Evolutionary conservation across 2,888 invertebrate genomes (phyloP).

Genomic region (Zygaena filipendulae): DNA sequence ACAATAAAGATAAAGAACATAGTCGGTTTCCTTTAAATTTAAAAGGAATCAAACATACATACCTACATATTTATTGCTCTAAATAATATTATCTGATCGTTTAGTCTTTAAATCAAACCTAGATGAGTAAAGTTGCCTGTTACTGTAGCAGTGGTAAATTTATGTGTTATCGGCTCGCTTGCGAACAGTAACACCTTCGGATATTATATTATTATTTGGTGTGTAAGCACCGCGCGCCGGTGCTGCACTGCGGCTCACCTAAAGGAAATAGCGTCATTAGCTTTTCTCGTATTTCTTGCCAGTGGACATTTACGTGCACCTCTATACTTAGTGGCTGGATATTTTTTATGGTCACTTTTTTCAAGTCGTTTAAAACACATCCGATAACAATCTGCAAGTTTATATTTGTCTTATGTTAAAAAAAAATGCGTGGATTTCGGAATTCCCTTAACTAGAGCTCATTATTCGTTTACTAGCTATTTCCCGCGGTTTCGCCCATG

Average conservation of each 20-base stretch:
- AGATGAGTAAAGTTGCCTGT: constrained; percentile 39
- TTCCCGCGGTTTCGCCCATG: no score
- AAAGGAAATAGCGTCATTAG: constrained; percentile 62
- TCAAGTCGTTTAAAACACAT: no score
- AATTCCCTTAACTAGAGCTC: no score
- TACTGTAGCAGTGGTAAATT: constrained; percentile 52
- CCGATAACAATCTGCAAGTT: constrained; percentile 25
- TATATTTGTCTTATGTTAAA: no score
- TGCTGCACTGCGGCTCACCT: constrained; percentile 47
- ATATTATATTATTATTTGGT: constrained; percentile 59
- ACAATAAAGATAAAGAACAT: no score
- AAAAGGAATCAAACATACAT: no score
- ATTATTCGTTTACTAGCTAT: no score
- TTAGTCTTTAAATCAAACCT: constrained; percentile 43
- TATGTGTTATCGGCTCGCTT: constrained; percentile 56
- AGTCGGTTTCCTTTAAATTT: no score
- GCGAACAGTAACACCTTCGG: constrained; percentile 48
- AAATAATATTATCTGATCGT: constrained; percentile 35
- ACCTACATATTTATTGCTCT: no score
- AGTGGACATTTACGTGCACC: constrained; percentile 45
- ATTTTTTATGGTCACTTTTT: no score
- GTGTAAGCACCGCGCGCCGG: no score
- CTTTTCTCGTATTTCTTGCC: constrained; percentile 54
- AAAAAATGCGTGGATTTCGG: no score
- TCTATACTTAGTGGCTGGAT: constrained; percentile 15